Percentiles rank a stretch among this genome's conserved stretches.
phyloP scores from a whole-genome alignment of 30 jellyfish, hydroid and myxozoan genomes.

The Sanderia malayensis region DNA sequence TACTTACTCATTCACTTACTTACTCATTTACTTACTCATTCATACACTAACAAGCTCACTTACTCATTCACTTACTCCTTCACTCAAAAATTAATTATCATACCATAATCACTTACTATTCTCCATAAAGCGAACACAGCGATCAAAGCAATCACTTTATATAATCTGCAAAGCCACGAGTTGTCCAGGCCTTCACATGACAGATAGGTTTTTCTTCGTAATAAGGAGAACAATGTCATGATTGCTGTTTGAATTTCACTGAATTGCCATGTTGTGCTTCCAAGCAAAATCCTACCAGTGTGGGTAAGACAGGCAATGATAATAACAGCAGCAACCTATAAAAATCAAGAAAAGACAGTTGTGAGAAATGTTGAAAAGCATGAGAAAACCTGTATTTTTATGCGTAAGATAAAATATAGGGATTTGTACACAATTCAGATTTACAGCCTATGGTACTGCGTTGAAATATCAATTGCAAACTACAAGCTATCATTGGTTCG shows the following conservation, averaged over 20 bases:
- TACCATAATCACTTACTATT: constrained; percentile 29
- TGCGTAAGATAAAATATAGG: no score
- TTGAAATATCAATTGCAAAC: no score
- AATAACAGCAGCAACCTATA: constrained; percentile 6
- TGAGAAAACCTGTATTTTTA: no score
- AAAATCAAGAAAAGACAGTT: neutral
- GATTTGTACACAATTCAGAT: no score
- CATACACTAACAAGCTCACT: no score
- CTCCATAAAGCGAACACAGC: constrained; percentile 36
- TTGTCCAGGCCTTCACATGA: neutral
- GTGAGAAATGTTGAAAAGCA: no score
- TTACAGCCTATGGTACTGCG: no score
- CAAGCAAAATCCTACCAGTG: constrained; percentile 20
- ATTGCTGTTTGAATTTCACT: constrained; percentile 11
- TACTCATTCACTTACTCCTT: no score
- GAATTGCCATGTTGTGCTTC: constrained; percentile 15
- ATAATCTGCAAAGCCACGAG: constrained; percentile 1
- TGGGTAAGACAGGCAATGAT: constrained; percentile 18
- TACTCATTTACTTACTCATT: no score
- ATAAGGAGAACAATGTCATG: constrained; percentile 4
- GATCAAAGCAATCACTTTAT: constrained; percentile 22
- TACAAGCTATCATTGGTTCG: no score
- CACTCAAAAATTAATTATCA: no score
- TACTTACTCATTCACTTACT: no score
- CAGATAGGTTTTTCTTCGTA: neutral